Base-by-base conservation (phyloP, 2,113 vertebrate species). In the Varanus komodoensis region DNA sequence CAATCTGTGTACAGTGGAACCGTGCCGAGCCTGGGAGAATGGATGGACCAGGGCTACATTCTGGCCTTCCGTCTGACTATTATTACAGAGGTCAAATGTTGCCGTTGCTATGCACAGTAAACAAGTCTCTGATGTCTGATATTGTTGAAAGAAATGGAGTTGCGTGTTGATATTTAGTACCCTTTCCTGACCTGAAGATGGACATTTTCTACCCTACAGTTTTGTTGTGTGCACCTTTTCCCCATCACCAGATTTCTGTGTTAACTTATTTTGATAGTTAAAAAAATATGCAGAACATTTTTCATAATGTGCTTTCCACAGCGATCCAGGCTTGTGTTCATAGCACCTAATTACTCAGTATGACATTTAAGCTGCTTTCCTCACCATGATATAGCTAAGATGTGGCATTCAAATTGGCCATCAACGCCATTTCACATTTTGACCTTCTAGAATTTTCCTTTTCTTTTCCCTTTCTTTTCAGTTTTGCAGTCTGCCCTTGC, bases 311-410 rank as follows among this genome's bases (percentile, higher is more conserved):
- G 87, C 38, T 87, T 82, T 93, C 87, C 88, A 85, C 93, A 87
- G 84, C 93, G 94, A 96, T 94, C 95, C 94, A 93, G 93, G 92
- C 93, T 93, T 95, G 89, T 94, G 82, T 34, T 93, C 86, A 91
- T 2, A 69, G 71, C 92, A 94, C 86, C 93, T 96, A 96, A 97
- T 96, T 97, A 94, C 95, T 91, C 93, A 95, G 93, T 90, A 91
- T 95, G 94, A 96, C 95, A 96, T 95, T 92, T 95, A 91, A 96
- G 96, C 92, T 93, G 91, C 93, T 96, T 91, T 86, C 52, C 82
- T 95, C 94, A 88, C 89, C 89, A 54, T 80, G 32, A 61, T 87
- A 79, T 44, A 92, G 91, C 89, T 91, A 89, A 84, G 84, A 88
- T 88, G 80, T 93, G 94, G 90, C n/a, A 89, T 85, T 92, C 87